Conservation (phyloP, 2,797 vertebrate genomes). For the Gallinago stenura region DNA sequence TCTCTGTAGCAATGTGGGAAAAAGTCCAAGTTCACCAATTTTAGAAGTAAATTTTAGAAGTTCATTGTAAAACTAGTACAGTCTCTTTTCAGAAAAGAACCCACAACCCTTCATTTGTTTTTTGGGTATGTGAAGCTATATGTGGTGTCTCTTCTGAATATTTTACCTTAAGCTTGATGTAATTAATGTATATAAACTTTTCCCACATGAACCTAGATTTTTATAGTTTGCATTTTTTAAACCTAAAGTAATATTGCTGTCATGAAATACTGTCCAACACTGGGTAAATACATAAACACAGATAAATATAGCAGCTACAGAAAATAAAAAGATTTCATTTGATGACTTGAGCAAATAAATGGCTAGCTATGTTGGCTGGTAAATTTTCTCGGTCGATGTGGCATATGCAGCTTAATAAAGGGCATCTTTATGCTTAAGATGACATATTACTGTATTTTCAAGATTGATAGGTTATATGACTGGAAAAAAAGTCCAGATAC, state of each 20-base stretch:
- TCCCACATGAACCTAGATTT: not conserved
- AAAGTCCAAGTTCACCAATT: not conserved
- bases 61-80: not conserved
- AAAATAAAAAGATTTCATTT: not conserved
- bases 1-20: not conserved
- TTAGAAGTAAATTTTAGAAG: not conserved
- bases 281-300: not conserved
- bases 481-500: slow-evolving; percentile 98
- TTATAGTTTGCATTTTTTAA: not conserved
- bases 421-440: not conserved
- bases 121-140: not conserved
- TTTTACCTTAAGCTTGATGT: not conserved
- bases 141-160: not conserved
- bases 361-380: not conserved
- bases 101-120: fast-evolving
- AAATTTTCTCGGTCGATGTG: not conserved
- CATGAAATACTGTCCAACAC: not conserved
- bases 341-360: not conserved
- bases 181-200: not conserved
- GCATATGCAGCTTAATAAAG: not conserved
- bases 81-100: not conserved
- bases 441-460: slow-evolving; percentile 29
- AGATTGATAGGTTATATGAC: slow-evolving; percentile 98
- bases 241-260: not conserved
- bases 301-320: not conserved